Base-by-base conservation (phyloP, 2,888 invertebrate species). In the Drosophila mercatorum region DNA sequence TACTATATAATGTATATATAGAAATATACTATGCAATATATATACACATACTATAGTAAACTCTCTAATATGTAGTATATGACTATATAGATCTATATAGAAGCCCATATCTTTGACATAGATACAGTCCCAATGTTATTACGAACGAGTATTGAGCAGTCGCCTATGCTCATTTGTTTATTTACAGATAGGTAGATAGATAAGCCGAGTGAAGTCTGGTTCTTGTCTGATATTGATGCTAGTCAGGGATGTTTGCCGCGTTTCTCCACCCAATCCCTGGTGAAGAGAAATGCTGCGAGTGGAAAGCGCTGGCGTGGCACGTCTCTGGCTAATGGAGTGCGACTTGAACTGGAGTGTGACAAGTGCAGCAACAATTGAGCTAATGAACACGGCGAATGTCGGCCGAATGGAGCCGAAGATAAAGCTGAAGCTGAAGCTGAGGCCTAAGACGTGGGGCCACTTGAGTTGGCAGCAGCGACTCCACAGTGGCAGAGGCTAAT, bases 311-410 rank as follows among this genome's bases (percentile, higher is more conserved):
- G 82, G 78, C 81, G 88, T 69, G 86, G 80, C 83, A 83, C 83
- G 83, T 83, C 71, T 57, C 69, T 38, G 26, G 43, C 68, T 69
- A 79, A 76, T 88, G 88, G 72, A 83, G 80, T 81, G 75, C 67
- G 68, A 80, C 80, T 77, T 80, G 71, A 80, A 62, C 80, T 75
- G 58, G 65, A 79, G 77, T 79, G 80, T 55, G 75, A 66, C 80
- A 79, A 64, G 65, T 53, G 66, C 44, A 60, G 51, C 57, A 70
- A 70, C 56, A 73, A 65, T 72, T 12, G 56, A 52, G 40, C 57
- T 63, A 64, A 75, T 75, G 75, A 64, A 60, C 64, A 52, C 57
- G 49, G 17, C 59, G 41, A 46, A 22, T 41, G 14, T 53, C 5
- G 34, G 51, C 55, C 69, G 58, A 22, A 22, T 22, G 22, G 53